Evolutionary conservation across 2,888 invertebrate genomes (phyloP).

Genomic region (Campaea margaritaria): DNA sequence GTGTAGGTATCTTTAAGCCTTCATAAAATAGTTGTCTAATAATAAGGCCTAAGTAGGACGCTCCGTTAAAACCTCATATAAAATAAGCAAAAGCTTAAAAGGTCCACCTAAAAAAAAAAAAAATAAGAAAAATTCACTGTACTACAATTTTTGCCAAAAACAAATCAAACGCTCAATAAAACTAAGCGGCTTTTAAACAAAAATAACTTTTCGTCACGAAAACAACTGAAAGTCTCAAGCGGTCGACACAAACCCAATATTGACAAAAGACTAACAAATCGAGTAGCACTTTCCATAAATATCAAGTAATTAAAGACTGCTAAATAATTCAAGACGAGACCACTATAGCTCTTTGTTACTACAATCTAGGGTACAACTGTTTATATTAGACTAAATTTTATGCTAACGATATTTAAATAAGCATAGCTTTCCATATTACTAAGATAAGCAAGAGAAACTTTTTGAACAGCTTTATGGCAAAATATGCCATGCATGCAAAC

Average conservation of each 20-base stretch:
- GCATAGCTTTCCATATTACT: not conserved
- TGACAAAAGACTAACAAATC: constrained; percentile 52
- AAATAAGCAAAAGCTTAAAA: too few species aligned
- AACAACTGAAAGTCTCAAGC: constrained; percentile 39
- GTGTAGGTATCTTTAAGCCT: too few species aligned
- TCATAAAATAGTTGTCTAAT: too few species aligned
- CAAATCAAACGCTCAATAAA: constrained; percentile 6
- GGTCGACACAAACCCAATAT: constrained; percentile 46
- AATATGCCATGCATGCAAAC: constrained; percentile 22
- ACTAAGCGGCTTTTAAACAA: constrained; percentile 24
- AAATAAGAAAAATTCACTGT: constrained; percentile 4
- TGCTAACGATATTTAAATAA: constrained; percentile 29
- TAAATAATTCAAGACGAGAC: constrained; percentile 49
- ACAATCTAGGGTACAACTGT: constrained; percentile 23
- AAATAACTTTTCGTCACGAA: constrained; percentile 40
- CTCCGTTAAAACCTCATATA: too few species aligned
- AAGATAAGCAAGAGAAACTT: constrained; percentile 5
- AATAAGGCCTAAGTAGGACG: too few species aligned
- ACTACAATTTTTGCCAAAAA: constrained; percentile 1
- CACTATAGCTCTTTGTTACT: constrained; percentile 28
- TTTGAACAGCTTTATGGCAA: constrained; percentile 24
- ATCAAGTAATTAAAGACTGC: constrained; percentile 47
- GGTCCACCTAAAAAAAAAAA: too few species aligned
- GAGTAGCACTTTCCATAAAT: constrained; percentile 51
- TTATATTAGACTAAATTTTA: constrained; percentile 32